Conservation (phyloP, 2,797 vertebrate genomes). For the Amblyraja radiata region DNA sequence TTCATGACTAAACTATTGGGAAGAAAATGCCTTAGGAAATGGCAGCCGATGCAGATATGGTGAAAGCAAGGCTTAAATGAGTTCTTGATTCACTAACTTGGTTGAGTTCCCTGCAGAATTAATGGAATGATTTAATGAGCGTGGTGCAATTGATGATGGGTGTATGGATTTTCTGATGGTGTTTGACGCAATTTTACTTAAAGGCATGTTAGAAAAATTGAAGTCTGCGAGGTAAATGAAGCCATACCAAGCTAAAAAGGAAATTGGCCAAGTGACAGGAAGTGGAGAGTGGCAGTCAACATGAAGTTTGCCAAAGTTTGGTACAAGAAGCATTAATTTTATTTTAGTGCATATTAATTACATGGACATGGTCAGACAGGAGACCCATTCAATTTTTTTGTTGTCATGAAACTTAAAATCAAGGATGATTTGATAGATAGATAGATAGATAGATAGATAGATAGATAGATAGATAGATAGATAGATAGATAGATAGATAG, state of each 20-base stretch:
- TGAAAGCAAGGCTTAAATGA: neutral
- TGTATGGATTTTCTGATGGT: neutral
- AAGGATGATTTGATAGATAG: too few species aligned
- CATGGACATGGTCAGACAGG: too few species aligned
- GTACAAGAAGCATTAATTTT: too few species aligned
- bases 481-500: too few species aligned
- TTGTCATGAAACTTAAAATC: neutral
- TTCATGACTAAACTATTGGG: neutral
- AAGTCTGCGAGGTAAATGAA: neutral
- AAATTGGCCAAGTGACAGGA: too few species aligned
- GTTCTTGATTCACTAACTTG: neutral
- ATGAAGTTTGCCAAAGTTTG: neutral
- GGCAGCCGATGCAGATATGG: neutral
- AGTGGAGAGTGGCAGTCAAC: neutral
- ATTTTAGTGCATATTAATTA: too few species aligned
- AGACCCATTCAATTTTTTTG: neutral
- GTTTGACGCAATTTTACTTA: neutral
- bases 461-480: too few species aligned
- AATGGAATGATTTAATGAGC: neutral
- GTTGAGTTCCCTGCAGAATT: neutral
- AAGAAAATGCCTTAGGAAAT: neutral
- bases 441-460: too few species aligned
- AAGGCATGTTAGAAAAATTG: neutral
- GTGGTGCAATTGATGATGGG: neutral
- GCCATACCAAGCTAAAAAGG: too few species aligned